Conservation (phyloP, 2,797 vertebrate genomes). For the Cossypha heuglini region DNA sequence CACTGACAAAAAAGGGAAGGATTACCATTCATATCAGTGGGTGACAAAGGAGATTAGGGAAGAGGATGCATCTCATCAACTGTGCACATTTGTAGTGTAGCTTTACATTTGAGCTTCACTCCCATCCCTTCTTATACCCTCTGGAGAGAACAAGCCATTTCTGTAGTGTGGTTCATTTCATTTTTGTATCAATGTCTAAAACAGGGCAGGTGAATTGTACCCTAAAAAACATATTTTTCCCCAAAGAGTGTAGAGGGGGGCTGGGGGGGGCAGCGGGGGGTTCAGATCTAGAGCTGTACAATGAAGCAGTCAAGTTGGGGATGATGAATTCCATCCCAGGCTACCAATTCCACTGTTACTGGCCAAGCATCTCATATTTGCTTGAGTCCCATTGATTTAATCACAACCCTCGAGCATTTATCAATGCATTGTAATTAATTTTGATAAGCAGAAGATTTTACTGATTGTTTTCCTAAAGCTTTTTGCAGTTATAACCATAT, state of each 20-base stretch:
- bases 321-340: neutral
- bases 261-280: rapidly evolving
- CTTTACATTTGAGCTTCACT: neutral
- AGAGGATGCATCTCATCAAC: neutral
- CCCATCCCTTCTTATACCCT: neutral
- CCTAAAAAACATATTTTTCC: neutral
- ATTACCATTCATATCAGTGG: neutral
- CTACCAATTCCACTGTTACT: neutral
- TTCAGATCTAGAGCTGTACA: neutral
- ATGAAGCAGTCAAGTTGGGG: neutral
- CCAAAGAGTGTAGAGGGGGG: neutral
- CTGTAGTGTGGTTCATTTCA: neutral
- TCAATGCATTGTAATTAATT: constrained; percentile 28
- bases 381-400: neutral
- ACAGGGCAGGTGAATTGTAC: neutral
- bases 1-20: neutral
- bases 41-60: neutral
- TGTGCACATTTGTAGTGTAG: rapidly evolving
- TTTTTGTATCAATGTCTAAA: neutral
- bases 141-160: neutral
- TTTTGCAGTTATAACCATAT: constrained; percentile 24
- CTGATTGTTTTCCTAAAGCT: constrained; percentile 49
- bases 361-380: neutral
- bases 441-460: neutral
- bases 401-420: neutral